A percentile compares a stretch with the other conserved stretches of the same genome.
Conservation (phyloP, 2,888 invertebrate species). For the Ariolimax columbianus region DNA sequence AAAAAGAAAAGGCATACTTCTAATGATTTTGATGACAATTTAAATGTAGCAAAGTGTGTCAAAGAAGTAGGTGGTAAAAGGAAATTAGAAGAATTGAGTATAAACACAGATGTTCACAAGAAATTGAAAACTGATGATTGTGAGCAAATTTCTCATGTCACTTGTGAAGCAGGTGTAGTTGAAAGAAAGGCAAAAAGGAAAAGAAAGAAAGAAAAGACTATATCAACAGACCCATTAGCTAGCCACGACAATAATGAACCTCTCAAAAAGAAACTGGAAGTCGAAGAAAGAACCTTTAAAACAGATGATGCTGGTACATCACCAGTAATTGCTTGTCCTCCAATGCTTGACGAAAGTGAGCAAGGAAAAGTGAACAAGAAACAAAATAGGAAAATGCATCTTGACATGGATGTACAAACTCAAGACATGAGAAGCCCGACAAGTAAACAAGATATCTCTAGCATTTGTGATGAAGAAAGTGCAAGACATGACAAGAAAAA, state of each 20-base stretch:
- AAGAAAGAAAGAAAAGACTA: constrained; percentile 13
- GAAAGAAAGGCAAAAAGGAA: not conserved
- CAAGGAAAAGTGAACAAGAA: not conserved
- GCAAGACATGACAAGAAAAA: not conserved
- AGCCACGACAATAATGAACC: not conserved
- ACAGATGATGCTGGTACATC: not conserved
- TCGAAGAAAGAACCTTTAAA: not conserved
- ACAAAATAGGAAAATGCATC: not conserved
- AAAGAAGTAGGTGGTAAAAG: not conserved
- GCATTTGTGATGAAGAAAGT: not conserved
- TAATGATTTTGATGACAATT: not conserved
- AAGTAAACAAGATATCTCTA: not conserved
- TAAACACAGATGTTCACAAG: not conserved
- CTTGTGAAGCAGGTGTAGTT: not conserved
- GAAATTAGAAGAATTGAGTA: not conserved
- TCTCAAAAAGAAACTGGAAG: not conserved
- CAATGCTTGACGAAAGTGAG: not conserved
- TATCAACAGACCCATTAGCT: not conserved
- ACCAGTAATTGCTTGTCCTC: not conserved
- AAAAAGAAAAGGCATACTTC: not conserved
- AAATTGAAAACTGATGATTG: not conserved
- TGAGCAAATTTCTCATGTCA: not conserved
- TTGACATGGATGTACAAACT: not conserved
- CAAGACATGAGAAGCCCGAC: not conserved
- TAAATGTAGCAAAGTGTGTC: not conserved